Evolutionary conservation across 2,113 vertebrate species (phyloP).

Genomic region (Albula goreensis): DNA sequence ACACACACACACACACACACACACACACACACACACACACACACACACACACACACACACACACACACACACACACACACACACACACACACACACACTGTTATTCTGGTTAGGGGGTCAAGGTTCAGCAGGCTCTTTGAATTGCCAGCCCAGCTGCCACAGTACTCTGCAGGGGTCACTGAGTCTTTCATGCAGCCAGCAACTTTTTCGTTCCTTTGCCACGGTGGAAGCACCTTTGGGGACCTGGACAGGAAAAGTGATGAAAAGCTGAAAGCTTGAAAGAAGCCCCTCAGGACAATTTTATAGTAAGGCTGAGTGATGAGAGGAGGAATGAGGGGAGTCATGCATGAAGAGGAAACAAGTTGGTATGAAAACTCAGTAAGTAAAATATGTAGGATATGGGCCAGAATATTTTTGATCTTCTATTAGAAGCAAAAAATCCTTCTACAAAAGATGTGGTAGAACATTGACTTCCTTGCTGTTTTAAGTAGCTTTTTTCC

Average conservation of each 20-base stretch:
- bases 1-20: neutral
- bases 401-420: neutral
- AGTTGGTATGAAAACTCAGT: neutral
- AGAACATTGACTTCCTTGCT: neutral
- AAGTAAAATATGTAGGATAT: neutral
- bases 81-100: neutral
- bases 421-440: neutral
- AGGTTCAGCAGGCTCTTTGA: neutral
- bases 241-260: neutral
- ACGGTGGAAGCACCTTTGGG: neutral
- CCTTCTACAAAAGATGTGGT: neutral
- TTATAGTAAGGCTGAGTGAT: neutral
- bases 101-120: neutral
- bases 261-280: neutral
- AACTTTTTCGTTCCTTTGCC: neutral
- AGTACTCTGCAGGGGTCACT: neutral
- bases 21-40: neutral
- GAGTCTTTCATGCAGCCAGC: neutral
- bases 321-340: neutral
- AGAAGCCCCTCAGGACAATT: neutral
- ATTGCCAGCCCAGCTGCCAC: neutral
- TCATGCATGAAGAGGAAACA: neutral
- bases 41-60: slow-evolving; percentile 4
- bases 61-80: neutral
- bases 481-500: neutral